A percentile compares a stretch with the other conserved stretches of the same genome.
Evolutionary conservation across 2,113 vertebrate genomes (phyloP).

Genomic region (Prionailurus viverrinus): DNA sequence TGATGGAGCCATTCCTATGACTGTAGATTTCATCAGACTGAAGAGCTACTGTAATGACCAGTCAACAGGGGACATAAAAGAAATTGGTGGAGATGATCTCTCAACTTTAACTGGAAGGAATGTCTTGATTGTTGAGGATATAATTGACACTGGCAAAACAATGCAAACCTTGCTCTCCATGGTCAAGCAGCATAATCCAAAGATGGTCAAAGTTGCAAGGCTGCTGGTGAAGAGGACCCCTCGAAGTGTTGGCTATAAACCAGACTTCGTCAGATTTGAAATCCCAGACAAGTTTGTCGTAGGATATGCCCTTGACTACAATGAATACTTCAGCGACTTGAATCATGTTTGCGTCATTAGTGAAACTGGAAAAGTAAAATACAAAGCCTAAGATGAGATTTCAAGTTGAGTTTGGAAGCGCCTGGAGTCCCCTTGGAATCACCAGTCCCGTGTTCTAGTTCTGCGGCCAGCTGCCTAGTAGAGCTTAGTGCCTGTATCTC

Average conservation of each 20-base stretch:
- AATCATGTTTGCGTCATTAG: constrained; percentile 99
- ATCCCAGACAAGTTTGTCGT: constrained; percentile 99
- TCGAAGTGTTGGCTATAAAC: constrained; percentile 97
- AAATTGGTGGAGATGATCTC: not conserved
- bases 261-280: constrained; percentile 99
- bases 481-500: constrained; percentile 88
- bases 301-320: constrained; percentile 99
- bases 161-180: constrained; percentile 97
- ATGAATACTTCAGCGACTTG: constrained; percentile 99
- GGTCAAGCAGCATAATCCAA: constrained; percentile 96
- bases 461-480: constrained; percentile 81
- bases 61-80: not conserved
- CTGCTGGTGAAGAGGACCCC: constrained; percentile 98
- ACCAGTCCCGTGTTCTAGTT: constrained; percentile 81
- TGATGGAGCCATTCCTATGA: constrained; percentile 98
- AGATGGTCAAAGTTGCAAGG: constrained; percentile 99
- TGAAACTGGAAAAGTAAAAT: constrained; percentile 98
- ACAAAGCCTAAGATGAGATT: constrained; percentile 93
- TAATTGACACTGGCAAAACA: constrained; percentile 99
- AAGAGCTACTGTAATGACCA: constrained; percentile 95
- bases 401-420: constrained; percentile 76
- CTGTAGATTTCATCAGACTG: constrained; percentile 98
- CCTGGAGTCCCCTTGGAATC: constrained; percentile 80
- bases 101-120: constrained; percentile 45
- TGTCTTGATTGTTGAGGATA: constrained; percentile 89